Percentiles rank a stretch among this genome's conserved stretches.
Evolutionary conservation across 2,888 invertebrate genomes (phyloP).

Genomic region (Noctua janthe): DNA sequence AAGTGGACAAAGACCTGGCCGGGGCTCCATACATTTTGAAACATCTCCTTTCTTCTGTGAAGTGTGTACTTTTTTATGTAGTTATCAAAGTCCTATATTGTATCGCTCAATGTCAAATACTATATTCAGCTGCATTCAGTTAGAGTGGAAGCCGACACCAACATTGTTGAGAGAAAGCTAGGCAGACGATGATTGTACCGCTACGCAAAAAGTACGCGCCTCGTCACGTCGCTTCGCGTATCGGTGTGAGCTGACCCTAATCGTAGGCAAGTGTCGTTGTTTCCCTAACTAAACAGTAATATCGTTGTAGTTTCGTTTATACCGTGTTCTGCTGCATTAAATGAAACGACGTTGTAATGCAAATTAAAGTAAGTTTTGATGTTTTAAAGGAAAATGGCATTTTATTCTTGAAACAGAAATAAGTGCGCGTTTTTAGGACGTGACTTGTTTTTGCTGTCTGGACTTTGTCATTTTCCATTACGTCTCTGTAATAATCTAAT

Average conservation of each 20-base stretch:
- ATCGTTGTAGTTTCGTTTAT: slow-evolving; percentile 32
- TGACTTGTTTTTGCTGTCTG: too few relatives aligned
- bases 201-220: background rate
- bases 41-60: too few relatives aligned
- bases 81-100: too few relatives aligned
- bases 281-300: slow-evolving; percentile 41
- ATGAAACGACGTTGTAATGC: slow-evolving; percentile 15
- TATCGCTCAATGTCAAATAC: too few relatives aligned
- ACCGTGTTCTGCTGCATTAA: slow-evolving; percentile 45
- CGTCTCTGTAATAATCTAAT: too few relatives aligned
- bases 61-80: too few relatives aligned
- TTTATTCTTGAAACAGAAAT: slow-evolving; percentile 9
- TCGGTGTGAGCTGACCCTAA: background rate
- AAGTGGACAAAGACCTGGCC: too few relatives aligned
- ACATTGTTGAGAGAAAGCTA: too few relatives aligned
- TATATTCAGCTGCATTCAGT: too few relatives aligned
- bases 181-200: too few relatives aligned
- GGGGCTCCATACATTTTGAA: too few relatives aligned
- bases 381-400: background rate
- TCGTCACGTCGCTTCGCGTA: background rate
- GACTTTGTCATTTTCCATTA: background rate
- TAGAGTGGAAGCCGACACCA: too few relatives aligned
- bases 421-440: background rate
- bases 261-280: slow-evolving; percentile 40
- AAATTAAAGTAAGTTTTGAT: slow-evolving; percentile 17